Conservation (phyloP, 2,797 vertebrate genomes). For the Limnodromus scolopaceus region DNA sequence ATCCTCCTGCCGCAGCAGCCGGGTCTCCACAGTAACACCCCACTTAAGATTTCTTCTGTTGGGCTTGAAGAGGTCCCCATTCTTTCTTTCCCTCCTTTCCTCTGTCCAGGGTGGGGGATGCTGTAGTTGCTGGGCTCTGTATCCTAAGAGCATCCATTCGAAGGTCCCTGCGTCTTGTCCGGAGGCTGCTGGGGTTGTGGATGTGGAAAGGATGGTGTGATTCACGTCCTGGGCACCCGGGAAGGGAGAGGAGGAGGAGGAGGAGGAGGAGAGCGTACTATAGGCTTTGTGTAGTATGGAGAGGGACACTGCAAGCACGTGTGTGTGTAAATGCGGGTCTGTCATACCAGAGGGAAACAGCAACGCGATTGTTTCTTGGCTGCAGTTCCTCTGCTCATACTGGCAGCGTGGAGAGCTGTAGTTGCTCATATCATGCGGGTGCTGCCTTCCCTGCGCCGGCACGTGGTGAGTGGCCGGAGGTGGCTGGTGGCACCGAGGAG, state of each 20-base stretch:
- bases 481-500: neutral
- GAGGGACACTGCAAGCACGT: neutral
- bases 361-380: neutral
- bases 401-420: neutral
- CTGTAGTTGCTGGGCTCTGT: neutral
- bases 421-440: neutral
- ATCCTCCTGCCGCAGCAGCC: neutral
- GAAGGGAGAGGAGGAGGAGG: neutral
- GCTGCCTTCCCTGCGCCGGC: neutral
- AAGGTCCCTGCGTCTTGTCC: neutral
- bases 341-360: constrained; percentile 8
- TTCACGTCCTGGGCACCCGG: rapidly evolving
- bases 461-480: neutral
- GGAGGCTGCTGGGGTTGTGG: neutral
- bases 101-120: neutral
- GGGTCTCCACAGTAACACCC: neutral
- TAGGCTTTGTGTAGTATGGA: neutral
- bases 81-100: neutral
- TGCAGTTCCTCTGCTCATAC: neutral
- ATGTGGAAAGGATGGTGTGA: neutral
- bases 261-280: neutral
- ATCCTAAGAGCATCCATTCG: neutral
- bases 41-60: neutral
- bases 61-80: neutral
- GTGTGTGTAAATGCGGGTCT: constrained; percentile 4